These are phyloP conservation scores for Sinocyclocheilus rhinocerous DNA, from an alignment of 2,113 vertebrate species.

Conservation along the genomic window DNA sequence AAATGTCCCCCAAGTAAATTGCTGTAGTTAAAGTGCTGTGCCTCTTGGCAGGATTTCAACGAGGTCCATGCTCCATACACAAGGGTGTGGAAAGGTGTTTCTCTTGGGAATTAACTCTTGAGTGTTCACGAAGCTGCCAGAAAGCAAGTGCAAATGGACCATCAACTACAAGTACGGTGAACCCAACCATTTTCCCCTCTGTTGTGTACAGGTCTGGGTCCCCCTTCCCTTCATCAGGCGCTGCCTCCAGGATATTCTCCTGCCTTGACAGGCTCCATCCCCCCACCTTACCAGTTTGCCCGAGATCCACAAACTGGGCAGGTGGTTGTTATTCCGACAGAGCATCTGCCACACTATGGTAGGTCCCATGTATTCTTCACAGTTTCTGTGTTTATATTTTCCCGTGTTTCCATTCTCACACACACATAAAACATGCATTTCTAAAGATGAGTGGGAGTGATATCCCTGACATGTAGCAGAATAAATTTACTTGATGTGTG, in stretches of 20 bases:
- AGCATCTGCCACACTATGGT: slow-evolving; percentile 94
- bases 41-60: slow-evolving; percentile 33
- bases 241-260: slow-evolving; percentile 88
- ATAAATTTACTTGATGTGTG: background rate
- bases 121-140: background rate
- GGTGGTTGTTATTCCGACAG: slow-evolving; percentile 91
- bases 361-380: slow-evolving; percentile 58
- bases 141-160: slow-evolving; percentile 28
- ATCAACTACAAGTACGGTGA: background rate
- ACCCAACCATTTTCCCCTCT: background rate
- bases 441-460: slow-evolving; percentile 2
- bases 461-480: background rate
- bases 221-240: slow-evolving; percentile 89
- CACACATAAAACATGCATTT: background rate
- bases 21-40: slow-evolving; percentile 34
- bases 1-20: slow-evolving; percentile 36
- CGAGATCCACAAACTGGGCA: slow-evolving; percentile 95
- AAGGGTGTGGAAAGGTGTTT: slow-evolving; percentile 19
- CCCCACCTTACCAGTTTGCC: slow-evolving; percentile 91
- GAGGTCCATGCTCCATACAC: background rate
- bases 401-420: background rate
- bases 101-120: slow-evolving; percentile 16
- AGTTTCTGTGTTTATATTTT: background rate
- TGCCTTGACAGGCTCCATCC: slow-evolving; percentile 85
- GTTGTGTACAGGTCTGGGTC: slow-evolving; percentile 81